A percentile compares a stretch with the other conserved stretches of the same genome.
Conservation (phyloP, 1,140 invertebrate species). For the Pissodes strobi region DNA sequence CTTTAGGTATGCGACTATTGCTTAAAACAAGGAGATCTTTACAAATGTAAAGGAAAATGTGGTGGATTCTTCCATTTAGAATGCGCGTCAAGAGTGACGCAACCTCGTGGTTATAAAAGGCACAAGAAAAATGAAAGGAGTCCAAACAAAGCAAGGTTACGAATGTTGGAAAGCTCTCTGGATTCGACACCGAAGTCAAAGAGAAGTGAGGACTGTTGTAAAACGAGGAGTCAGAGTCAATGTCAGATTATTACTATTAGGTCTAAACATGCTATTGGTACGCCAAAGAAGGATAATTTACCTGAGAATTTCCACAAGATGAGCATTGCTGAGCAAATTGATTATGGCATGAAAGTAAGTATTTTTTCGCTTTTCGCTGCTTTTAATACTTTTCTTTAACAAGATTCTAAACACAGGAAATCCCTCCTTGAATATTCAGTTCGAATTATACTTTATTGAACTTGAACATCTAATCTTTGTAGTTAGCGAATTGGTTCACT, state of each 20-base stretch:
- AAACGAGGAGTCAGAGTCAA: conserved; percentile 1
- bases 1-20: conserved; percentile 68
- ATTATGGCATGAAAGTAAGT: conserved; percentile 47
- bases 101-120: too few species aligned
- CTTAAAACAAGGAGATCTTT: conserved; percentile 62
- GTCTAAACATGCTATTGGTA: conserved; percentile 25
- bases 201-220: background rate
- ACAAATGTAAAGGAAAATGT: conserved; percentile 67
- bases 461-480: too few species aligned
- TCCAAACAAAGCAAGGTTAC: conserved; percentile 3
- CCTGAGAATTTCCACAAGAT: conserved; percentile 38
- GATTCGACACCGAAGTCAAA: background rate
- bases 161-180: background rate
- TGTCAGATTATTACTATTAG: conserved; percentile 39
- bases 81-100: conserved; percentile 48
- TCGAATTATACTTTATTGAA: too few species aligned
- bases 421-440: too few species aligned
- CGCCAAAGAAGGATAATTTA: conserved; percentile 27
- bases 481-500: too few species aligned
- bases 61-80: conserved; percentile 60
- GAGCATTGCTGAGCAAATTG: conserved; percentile 48
- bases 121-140: conserved; percentile 10
- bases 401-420: too few species aligned
- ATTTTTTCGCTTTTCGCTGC: conserved; percentile 5
- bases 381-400: too few species aligned